Evolutionary conservation across 2,797 vertebrate species (phyloP).

Genomic region (Protonibea diacanthus): DNA sequence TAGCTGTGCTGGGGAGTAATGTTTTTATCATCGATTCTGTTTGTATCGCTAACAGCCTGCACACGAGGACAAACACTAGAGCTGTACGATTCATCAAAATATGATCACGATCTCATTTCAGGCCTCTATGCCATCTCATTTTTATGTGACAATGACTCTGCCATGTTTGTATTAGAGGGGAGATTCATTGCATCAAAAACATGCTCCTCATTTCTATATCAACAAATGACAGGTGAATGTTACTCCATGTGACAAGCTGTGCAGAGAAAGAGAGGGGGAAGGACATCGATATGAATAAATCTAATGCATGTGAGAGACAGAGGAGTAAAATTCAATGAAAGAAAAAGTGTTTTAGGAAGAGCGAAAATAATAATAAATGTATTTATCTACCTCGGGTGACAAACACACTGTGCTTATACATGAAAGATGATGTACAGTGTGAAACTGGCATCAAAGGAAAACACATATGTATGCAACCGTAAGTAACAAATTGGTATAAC

Average conservation of each 20-base stretch:
- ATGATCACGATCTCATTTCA: background rate
- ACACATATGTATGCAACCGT: background rate
- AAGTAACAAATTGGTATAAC: slow-evolving; percentile 1
- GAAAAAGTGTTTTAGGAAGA: background rate
- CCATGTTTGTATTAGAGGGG: background rate
- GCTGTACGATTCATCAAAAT: background rate
- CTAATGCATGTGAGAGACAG: background rate
- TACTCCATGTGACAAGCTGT: background rate
- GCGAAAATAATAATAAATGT: background rate
- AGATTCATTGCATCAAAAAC: background rate
- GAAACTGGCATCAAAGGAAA: background rate
- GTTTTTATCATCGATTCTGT: background rate
- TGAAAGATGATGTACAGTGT: background rate
- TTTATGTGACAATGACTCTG: background rate
- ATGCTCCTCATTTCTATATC: background rate
- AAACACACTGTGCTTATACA: background rate
- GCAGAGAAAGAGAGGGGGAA: background rate
- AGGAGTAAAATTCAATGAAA: background rate
- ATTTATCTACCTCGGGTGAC: background rate
- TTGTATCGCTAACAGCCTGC: background rate
- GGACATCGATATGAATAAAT: background rate
- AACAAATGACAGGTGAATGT: background rate
- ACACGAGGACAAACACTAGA: background rate
- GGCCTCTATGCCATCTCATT: background rate
- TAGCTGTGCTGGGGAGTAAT: background rate